Evolutionary conservation across 1,140 invertebrate species (phyloP), one percentile per base, ranked within the genome.

Genomic region (Neodiprion pinetum): DNA sequence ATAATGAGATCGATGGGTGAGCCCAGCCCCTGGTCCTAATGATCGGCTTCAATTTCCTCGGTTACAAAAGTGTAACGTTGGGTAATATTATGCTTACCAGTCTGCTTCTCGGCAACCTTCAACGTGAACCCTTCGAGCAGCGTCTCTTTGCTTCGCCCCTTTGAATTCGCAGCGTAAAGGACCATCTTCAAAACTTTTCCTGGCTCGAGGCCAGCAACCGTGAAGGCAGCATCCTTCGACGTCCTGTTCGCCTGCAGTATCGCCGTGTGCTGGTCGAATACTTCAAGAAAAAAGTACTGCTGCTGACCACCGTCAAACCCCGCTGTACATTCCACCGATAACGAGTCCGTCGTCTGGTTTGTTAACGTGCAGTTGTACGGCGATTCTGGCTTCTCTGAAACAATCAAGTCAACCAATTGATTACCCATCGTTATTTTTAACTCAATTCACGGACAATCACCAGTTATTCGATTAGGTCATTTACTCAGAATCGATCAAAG

Each of bases 91-190:
- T 17, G 89, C 89, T 91, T 89, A 95, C 94, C 93, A 84, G 94
- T 95, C 88, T 94, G 93, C 82, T 94, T 95, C 80, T 96, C 94
- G 47, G 94, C 93, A 66, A 92, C 90, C 86, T 95, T 94, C 1
- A 95, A 88, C n/a, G 94, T 95, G 78, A 95, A 93, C 40, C 94
- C 94, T 83, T 96, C 94, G 47, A 97, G 92, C 17, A 94, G 91
- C 8, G 93, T 91, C 8, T 95, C 91, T 72, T 96, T 95, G 77
- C 95, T 96, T 61, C 92, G 90, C 40, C 96, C 96, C 85, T 96
- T 96, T 40, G 93, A 92, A 86, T 97, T 97, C 61, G 94, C 92
- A 0, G 96, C 94, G 83, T 95, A 97, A 5, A 96, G 88, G 67
- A 91, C 87, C 85, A 96, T 92, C 71, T 91, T 90, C 28, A 95